Evolutionary conservation across 2,113 vertebrate genomes (phyloP).

Genomic region (Colistium nudipinnis): DNA sequence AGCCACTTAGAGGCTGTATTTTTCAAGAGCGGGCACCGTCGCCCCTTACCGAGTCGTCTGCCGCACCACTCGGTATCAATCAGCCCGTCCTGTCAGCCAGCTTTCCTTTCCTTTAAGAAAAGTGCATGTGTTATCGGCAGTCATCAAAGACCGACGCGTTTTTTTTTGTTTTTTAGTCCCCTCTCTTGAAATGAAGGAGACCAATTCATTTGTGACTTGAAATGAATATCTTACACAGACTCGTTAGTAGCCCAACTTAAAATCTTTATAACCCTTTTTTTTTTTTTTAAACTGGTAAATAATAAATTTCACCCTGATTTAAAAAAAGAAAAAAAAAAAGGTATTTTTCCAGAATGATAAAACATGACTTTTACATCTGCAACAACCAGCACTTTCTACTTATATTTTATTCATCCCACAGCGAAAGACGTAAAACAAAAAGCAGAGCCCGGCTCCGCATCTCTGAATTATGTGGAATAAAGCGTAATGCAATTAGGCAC

Average conservation of each 20-base stretch:
- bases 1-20: conserved; percentile 63
- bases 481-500: conserved; percentile 40
- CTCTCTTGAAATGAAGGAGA: not conserved
- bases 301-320: too few species aligned
- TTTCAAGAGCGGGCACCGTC: conserved; percentile 45
- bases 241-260: not conserved
- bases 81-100: conserved; percentile 45
- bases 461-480: conserved; percentile 28
- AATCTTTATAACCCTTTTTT: too few species aligned
- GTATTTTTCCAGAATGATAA: conserved; percentile 22
- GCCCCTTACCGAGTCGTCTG: conserved; percentile 17
- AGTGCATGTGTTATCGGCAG: conserved; percentile 15
- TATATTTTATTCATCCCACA: conserved; percentile 45
- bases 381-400: conserved; percentile 33
- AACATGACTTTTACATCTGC: conserved; percentile 35
- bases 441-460: not conserved
- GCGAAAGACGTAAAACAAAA: conserved; percentile 36
- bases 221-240: conserved; percentile 3
- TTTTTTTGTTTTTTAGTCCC: not conserved
- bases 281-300: not conserved
- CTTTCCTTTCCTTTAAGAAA: conserved; percentile 5
- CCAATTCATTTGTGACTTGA: not conserved
- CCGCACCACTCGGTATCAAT: conserved; percentile 55
- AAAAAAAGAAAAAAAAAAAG: too few species aligned
- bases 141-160: not conserved